Conservation (phyloP, 2,113 vertebrate species). For the Setophaga petechia region DNA sequence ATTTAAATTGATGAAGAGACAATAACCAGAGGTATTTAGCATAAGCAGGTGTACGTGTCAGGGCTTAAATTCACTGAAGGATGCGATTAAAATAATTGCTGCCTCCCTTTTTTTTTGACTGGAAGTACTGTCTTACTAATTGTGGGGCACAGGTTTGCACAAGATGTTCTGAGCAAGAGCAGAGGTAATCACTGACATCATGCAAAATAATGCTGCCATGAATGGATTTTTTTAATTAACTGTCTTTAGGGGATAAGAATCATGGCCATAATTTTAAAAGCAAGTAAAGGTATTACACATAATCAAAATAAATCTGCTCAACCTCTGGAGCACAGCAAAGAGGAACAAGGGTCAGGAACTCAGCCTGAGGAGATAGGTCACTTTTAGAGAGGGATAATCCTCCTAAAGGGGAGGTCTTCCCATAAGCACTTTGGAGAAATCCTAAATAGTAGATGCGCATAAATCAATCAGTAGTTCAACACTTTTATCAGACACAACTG, state of each 20-base stretch:
- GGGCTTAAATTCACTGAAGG: slow-evolving; percentile 11
- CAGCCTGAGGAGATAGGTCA: neutral
- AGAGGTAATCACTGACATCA: neutral
- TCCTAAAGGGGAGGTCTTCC: neutral
- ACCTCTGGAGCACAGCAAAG: neutral
- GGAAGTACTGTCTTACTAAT: neutral
- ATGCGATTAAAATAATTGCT: neutral
- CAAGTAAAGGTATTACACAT: neutral
- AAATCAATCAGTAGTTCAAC: neutral
- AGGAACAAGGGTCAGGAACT: neutral
- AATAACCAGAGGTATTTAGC: neutral
- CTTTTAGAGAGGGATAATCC: neutral
- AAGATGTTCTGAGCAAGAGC: neutral
- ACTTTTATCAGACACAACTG: neutral
- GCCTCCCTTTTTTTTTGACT: neutral
- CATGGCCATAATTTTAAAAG: neutral
- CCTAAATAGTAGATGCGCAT: neutral
- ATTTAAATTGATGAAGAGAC: neutral
- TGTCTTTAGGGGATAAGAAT: neutral
- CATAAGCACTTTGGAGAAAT: neutral
- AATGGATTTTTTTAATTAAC: slow-evolving; percentile 4
- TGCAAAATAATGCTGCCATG: neutral
- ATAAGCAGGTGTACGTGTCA: neutral
- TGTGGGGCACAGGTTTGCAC: neutral
- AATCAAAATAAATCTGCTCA: neutral